Evolutionary conservation across 1,140 invertebrate genomes (phyloP).

Genomic region (Philotrypesis tridentata): DNA sequence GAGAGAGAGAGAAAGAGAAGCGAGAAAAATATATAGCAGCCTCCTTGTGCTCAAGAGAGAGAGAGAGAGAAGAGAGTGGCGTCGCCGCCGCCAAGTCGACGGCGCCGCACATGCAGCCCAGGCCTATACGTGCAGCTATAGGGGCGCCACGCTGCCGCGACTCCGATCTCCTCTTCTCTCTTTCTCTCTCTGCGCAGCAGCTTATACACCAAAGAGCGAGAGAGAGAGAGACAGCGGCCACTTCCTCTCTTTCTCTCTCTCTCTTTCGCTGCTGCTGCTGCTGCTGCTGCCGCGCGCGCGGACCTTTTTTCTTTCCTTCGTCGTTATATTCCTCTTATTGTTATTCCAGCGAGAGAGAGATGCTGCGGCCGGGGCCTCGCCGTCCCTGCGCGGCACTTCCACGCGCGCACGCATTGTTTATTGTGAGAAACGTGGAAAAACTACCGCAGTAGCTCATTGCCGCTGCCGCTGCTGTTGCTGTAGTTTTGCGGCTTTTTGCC

Average conservation of each 20-base stretch:
- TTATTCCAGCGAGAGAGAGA: too few species aligned
- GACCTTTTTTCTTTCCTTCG: background rate
- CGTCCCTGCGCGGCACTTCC: background rate
- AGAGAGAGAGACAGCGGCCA: background rate
- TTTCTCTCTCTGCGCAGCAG: slow-evolving; percentile 7
- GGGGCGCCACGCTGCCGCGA: slow-evolving; percentile 48
- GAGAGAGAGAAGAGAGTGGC: slow-evolving; percentile 22
- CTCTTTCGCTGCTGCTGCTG: slow-evolving; percentile 25
- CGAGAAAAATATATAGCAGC: slow-evolving; percentile 4
- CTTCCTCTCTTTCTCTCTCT: slow-evolving; percentile 27
- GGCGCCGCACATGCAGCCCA: slow-evolving; percentile 12
- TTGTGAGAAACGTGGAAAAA: background rate
- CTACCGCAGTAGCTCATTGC: too few species aligned
- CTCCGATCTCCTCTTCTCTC: slow-evolving; percentile 30
- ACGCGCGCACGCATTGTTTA: background rate
- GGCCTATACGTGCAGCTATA: background rate
- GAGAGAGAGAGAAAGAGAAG: background rate
- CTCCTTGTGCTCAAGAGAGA: background rate
- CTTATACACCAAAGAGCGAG: too few species aligned
- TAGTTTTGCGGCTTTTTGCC: background rate
- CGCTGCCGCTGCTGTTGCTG: too few species aligned
- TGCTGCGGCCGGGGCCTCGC: background rate
- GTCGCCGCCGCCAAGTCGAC: background rate
- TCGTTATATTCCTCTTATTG: too few species aligned
- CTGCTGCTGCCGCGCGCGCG: slow-evolving; percentile 25